Percentiles rank a stretch among this genome's conserved stretches.
phyloP scores from a whole-genome alignment of 2,797 vertebrate genomes.

The Sarcoramphus papa region DNA sequence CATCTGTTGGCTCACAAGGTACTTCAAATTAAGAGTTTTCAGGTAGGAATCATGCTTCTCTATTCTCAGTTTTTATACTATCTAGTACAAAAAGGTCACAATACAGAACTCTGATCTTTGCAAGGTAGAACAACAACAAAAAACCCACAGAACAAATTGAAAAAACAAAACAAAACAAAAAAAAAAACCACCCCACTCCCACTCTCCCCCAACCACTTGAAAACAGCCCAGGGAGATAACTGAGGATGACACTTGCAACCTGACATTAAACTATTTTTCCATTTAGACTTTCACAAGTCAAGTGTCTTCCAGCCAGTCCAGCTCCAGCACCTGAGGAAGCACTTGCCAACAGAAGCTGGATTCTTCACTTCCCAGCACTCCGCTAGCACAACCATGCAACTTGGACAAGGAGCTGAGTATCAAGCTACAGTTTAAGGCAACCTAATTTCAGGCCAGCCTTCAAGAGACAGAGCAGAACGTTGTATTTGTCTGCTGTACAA shows the following conservation, averaged over 20 bases:
- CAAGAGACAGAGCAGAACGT: background rate
- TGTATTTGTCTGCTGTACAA: background rate
- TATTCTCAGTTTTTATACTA: background rate
- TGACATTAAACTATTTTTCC: background rate
- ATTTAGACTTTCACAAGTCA: background rate
- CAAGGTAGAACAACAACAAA: background rate
- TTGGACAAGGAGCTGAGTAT: background rate
- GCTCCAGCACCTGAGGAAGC: background rate
- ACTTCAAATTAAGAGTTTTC: background rate
- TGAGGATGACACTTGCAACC: background rate
- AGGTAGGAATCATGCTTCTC: background rate
- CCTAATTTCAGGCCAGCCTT: background rate
- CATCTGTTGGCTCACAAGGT: background rate
- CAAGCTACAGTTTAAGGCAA: background rate
- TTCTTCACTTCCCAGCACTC: background rate
- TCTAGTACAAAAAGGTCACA: background rate
- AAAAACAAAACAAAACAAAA: background rate
- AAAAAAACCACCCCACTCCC: no score
- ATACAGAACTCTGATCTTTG: background rate
- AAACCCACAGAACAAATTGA: accelerated
- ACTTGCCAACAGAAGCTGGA: background rate
- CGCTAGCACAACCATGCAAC: background rate
- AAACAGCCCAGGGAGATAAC: background rate
- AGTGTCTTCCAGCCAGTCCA: background rate
- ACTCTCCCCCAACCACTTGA: background rate